Conservation (phyloP, 2,113 vertebrate species). For the Pygoscelis adeliae region DNA sequence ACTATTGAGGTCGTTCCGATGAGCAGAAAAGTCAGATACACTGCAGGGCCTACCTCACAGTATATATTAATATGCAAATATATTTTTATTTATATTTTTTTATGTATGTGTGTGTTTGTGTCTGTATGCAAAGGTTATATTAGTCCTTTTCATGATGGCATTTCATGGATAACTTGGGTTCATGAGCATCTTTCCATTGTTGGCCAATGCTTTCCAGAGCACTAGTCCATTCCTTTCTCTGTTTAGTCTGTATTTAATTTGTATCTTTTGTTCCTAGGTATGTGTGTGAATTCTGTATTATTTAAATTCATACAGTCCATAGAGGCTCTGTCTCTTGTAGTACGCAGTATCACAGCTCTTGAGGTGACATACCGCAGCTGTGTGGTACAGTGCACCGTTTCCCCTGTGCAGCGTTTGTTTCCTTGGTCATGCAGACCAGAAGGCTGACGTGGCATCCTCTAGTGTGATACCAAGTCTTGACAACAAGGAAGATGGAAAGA, state of each 20-base stretch:
- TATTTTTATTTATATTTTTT: neutral
- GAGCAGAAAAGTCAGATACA: neutral
- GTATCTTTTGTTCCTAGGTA: neutral
- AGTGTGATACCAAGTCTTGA: neutral
- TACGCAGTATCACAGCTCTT: neutral
- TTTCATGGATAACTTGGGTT: neutral
- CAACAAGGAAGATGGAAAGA: neutral
- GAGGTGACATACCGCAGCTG: neutral
- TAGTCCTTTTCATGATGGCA: neutral
- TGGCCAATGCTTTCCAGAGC: neutral
- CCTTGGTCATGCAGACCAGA: neutral
- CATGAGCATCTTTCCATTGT: neutral
- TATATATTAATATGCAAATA: neutral
- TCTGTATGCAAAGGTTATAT: neutral
- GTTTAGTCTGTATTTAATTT: neutral
- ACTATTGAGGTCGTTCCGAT: neutral
- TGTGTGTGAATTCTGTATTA: neutral
- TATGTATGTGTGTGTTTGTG: neutral
- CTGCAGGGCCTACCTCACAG: neutral
- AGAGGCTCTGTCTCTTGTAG: neutral
- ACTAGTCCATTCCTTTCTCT: neutral
- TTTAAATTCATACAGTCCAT: neutral
- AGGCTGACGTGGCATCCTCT: neutral
- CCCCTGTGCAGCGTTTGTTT: fast-evolving
- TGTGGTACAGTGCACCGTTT: neutral